Evolutionary conservation across 2,888 invertebrate species (phyloP).

Genomic region (Aspidiotus rigidus): DNA sequence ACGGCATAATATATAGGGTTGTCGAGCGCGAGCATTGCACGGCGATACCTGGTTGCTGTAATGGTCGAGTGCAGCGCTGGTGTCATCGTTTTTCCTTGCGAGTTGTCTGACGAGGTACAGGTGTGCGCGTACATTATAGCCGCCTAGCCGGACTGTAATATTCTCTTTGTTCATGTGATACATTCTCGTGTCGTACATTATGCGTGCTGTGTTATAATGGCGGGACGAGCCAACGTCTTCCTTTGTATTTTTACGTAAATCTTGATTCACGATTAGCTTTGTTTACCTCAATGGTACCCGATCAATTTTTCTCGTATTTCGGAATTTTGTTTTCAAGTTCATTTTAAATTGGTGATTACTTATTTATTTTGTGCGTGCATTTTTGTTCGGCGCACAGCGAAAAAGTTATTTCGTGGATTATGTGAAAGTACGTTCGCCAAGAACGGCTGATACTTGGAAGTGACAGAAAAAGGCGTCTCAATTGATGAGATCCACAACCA

Average conservation of each 20-base stretch:
- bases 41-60: background rate
- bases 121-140: slow-evolving; percentile 22
- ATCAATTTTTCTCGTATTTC: too few relatives aligned
- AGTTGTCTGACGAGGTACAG: slow-evolving; percentile 27
- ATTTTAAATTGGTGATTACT: too few relatives aligned
- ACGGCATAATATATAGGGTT: background rate
- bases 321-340: too few relatives aligned
- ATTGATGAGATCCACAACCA: background rate
- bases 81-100: slow-evolving; percentile 7
- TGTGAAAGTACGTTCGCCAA: too few relatives aligned
- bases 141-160: background rate
- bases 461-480: too few relatives aligned
- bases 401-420: too few relatives aligned
- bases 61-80: slow-evolving; percentile 13
- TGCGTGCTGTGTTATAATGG: slow-evolving; percentile 22
- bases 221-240: slow-evolving; percentile 23
- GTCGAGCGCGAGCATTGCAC: background rate
- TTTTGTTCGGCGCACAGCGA: too few relatives aligned
- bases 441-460: too few relatives aligned
- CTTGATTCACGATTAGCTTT: too few relatives aligned
- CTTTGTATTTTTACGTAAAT: background rate
- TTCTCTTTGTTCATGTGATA: slow-evolving; percentile 26
- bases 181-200: slow-evolving; percentile 22
- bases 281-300: too few relatives aligned
- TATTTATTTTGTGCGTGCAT: too few relatives aligned